These are phyloP conservation scores for Neoscelio sp. DNA, from an alignment of 2,888 invertebrate genomes.

Conservation along the genomic window DNA sequence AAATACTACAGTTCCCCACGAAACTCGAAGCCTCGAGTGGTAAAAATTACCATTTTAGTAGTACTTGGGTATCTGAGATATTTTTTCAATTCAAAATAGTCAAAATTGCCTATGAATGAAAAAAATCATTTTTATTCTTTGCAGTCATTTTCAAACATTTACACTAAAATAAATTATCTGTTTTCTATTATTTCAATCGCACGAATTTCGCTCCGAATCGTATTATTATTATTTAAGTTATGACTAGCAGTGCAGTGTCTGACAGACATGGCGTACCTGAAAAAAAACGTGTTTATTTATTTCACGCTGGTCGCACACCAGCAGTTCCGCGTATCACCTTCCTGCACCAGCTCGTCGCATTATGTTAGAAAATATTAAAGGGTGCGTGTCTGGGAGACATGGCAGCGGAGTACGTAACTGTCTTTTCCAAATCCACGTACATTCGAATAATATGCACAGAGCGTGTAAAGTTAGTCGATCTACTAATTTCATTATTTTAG, in stretches of 20 bases:
- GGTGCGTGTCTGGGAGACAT: conserved; percentile 35
- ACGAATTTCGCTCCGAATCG: conserved; percentile 15
- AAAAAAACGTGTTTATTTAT: conserved; percentile 52
- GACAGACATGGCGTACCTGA: conserved; percentile 1
- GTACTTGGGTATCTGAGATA: conserved; percentile 19
- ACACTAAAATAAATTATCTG: no score
- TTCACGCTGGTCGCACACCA: conserved; percentile 34
- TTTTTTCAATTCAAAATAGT: conserved; percentile 48
- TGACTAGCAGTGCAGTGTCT: conserved; percentile 15
- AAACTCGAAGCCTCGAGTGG: conserved; percentile 52
- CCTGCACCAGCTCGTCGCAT: conserved; percentile 27
- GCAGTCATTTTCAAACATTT: no score
- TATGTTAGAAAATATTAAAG: conserved; percentile 48
- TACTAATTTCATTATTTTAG: no score
- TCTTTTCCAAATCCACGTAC: conserved; percentile 32
- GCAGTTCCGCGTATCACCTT: conserved; percentile 21
- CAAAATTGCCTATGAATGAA: conserved; percentile 48
- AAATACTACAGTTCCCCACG: conserved; percentile 56
- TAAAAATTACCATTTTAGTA: conserved; percentile 61
- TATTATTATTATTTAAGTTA: conserved; percentile 36
- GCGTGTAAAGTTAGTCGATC: no score
- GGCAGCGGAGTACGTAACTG: conserved; percentile 19
- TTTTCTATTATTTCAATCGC: no score
- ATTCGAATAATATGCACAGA: conserved; percentile 3
- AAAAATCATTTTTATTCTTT: conserved; percentile 9